These are phyloP conservation scores for Mesembrinibis cayennensis DNA, from an alignment of 2,113 vertebrate genomes.

Conservation along the genomic window DNA sequence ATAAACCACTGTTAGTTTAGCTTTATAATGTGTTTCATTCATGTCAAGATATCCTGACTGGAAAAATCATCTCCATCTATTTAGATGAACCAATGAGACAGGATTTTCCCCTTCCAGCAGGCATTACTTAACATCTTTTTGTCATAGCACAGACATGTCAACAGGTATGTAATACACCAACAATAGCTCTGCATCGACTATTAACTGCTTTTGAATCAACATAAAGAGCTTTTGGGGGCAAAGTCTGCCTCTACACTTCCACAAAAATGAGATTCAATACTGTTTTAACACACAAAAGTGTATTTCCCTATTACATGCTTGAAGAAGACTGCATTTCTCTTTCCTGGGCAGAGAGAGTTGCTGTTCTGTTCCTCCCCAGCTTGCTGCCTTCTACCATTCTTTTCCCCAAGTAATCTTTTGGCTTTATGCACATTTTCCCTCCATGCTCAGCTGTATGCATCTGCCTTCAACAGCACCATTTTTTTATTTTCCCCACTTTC, in stretches of 20 bases:
- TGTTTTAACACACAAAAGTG: neutral
- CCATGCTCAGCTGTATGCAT: neutral
- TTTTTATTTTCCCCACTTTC: neutral
- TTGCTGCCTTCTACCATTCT: neutral
- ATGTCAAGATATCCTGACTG: neutral
- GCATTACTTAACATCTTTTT: neutral
- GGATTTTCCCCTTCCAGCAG: neutral
- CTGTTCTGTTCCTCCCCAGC: neutral
- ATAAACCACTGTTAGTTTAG: neutral
- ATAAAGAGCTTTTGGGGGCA: neutral
- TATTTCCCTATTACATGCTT: neutral
- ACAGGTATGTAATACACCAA: neutral
- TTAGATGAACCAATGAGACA: neutral
- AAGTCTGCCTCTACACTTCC: neutral
- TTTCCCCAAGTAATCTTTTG: neutral
- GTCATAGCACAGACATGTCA: neutral
- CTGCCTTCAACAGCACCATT: neutral
- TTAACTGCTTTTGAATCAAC: neutral
- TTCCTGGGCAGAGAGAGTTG: neutral
- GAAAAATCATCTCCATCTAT: neutral
- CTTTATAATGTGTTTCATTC: neutral
- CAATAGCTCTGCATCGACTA: neutral
- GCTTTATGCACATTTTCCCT: neutral
- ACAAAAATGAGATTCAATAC: neutral
- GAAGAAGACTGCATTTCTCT: neutral